These are phyloP conservation scores for Moxostoma hubbsi DNA, from an alignment of 2,797 vertebrate genomes.

Conservation along the genomic window DNA sequence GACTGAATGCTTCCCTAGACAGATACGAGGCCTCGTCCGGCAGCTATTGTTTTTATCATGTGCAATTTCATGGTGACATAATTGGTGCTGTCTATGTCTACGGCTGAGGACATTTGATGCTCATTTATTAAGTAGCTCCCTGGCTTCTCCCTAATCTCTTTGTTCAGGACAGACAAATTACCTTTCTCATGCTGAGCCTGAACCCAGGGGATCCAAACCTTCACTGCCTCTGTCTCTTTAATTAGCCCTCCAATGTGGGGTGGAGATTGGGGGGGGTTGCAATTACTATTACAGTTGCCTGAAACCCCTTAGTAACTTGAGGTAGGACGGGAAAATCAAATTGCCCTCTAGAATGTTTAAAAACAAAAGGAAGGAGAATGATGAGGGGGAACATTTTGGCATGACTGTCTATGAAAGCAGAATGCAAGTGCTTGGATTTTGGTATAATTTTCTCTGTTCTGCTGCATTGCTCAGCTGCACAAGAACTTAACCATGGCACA, in stretches of 20 bases:
- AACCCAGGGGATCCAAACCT: slow-evolving; percentile 94
- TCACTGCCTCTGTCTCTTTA: slow-evolving; percentile 95
- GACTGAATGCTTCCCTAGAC: slow-evolving; percentile 9
- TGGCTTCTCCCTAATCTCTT: slow-evolving; percentile 93
- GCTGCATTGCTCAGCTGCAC: slow-evolving; percentile 68
- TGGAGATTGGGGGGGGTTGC: slow-evolving; percentile 79
- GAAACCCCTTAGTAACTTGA: slow-evolving; percentile 90
- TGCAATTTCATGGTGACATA: slow-evolving; percentile 79
- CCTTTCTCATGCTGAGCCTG: slow-evolving; percentile 92
- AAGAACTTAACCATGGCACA: slow-evolving; percentile 68
- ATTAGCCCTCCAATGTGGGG: slow-evolving; percentile 90
- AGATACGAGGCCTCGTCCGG: slow-evolving; percentile 59
- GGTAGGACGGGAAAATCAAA: slow-evolving; percentile 82
- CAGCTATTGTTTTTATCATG: slow-evolving; percentile 73
- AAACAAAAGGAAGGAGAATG: slow-evolving; percentile 72
- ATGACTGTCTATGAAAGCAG: slow-evolving; percentile 63
- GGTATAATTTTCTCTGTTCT: slow-evolving; percentile 72
- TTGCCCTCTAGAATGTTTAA: slow-evolving; percentile 81
- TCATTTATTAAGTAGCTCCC: slow-evolving; percentile 96
- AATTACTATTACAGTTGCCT: slow-evolving; percentile 89
- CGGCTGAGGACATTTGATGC: slow-evolving; percentile 88
- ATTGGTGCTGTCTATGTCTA: slow-evolving; percentile 87
- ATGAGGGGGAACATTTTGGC: slow-evolving; percentile 60
- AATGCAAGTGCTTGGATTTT: slow-evolving; percentile 53
- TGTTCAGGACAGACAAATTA: slow-evolving; percentile 99